A percentile compares a stretch with the other conserved stretches of the same genome.
Evolutionary conservation across 2,888 invertebrate genomes (phyloP).

Genomic region (Drosophila ezoana): DNA sequence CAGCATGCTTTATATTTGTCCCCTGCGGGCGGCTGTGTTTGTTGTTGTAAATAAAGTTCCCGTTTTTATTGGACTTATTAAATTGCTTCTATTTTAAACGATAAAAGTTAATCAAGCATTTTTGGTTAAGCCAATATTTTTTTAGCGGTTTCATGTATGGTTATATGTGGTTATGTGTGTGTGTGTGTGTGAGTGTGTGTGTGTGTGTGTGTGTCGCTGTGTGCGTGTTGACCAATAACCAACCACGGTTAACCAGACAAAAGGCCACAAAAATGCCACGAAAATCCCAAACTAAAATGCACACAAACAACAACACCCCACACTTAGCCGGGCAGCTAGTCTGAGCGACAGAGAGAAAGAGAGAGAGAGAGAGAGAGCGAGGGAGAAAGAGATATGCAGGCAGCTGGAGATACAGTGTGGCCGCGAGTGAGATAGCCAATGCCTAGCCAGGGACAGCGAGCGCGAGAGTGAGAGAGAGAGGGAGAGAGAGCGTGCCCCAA

Average conservation of each 20-base stretch:
- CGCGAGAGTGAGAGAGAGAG: neutral
- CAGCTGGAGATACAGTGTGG: neutral
- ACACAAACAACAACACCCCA: constrained; percentile 66
- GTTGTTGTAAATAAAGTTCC: constrained; percentile 20
- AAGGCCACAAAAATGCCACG: constrained; percentile 84
- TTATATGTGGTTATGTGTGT: constrained; percentile 9
- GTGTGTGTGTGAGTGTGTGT: constrained; percentile 13
- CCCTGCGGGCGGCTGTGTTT: neutral
- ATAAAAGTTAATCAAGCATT: constrained; percentile 81
- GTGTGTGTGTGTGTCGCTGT: constrained; percentile 33
- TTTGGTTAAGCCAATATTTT: constrained; percentile 82
- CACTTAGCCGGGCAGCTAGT: constrained; percentile 18
- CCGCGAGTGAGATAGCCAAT: constrained; percentile 5
- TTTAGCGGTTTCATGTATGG: constrained; percentile 71
- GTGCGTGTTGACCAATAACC: constrained; percentile 80
- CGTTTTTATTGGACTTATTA: constrained; percentile 54
- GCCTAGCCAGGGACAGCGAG: neutral
- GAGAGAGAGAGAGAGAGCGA: neutral
- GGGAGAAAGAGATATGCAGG: constrained; percentile 7
- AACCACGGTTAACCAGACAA: constrained; percentile 84
- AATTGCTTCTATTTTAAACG: constrained; percentile 66
- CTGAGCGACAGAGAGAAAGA: no score
- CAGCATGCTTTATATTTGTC: constrained; percentile 29
- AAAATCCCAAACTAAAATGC: constrained; percentile 84
- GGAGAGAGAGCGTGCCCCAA: constrained; percentile 32